Evolutionary conservation across 2,113 vertebrate genomes (phyloP).

Genomic region (Prolemur simus): DNA sequence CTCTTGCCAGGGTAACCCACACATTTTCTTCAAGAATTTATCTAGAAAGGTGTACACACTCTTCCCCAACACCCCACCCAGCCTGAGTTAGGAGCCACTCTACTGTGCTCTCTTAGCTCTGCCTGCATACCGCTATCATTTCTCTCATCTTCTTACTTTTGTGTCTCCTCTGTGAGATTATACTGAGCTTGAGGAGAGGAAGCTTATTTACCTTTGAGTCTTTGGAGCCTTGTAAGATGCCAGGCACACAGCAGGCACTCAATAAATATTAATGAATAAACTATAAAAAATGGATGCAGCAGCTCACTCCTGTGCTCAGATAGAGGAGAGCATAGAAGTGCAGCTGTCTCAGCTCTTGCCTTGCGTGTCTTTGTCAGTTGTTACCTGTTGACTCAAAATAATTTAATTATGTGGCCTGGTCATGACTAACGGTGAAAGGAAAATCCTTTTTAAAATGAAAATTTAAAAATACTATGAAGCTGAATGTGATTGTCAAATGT

Average conservation of each 20-base stretch:
- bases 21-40: neutral
- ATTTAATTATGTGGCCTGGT: neutral
- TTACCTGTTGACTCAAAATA: neutral
- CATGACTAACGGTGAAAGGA: neutral
- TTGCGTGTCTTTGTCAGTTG: neutral
- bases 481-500: neutral
- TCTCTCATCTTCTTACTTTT: neutral
- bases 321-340: neutral
- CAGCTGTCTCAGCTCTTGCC: neutral
- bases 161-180: neutral
- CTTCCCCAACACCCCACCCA: too few species aligned
- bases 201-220: slow-evolving; percentile 3
- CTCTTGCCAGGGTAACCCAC: neutral
- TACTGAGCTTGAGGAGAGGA: neutral
- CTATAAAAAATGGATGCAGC: slow-evolving; percentile 9
- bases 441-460: neutral
- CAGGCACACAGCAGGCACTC: neutral
- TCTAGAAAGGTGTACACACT: neutral
- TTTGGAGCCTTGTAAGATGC: slow-evolving; percentile 16
- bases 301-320: neutral
- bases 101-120: neutral
- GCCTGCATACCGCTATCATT: neutral
- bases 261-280: slow-evolving; percentile 39
- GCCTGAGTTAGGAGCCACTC: neutral
- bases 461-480: neutral